These are phyloP conservation scores for Thaumetopoea pityocampa DNA, from an alignment of 1,140 invertebrate genomes.

Conservation along the genomic window DNA sequence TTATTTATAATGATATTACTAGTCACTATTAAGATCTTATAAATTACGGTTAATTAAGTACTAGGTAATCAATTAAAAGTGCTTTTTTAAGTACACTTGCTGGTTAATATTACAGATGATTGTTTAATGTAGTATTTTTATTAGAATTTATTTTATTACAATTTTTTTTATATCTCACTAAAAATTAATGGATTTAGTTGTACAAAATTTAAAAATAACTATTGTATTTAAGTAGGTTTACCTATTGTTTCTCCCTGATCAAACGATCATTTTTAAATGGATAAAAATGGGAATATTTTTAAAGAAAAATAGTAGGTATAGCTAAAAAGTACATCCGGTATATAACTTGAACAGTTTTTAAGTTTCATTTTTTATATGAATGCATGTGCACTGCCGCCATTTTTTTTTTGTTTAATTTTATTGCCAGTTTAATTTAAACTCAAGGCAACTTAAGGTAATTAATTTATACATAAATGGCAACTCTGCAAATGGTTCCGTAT, in stretches of 20 bases:
- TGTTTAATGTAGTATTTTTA: conserved; percentile 4
- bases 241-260: neutral
- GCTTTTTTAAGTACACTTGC: conserved; percentile 15
- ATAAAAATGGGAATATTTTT: conserved; percentile 14
- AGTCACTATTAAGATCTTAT: conserved; percentile 39
- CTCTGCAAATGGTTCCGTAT: too few species aligned
- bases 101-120: conserved; percentile 6
- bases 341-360: neutral
- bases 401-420: too few species aligned
- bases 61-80: conserved; percentile 17
- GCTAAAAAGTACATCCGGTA: neutral
- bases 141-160: conserved; percentile 9
- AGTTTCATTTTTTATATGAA: neutral
- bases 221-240: too few species aligned
- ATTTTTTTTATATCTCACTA: neutral
- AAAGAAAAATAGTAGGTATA: neutral
- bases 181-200: neutral
- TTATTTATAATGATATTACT: conserved; percentile 24
- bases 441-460: too few species aligned
- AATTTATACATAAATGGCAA: too few species aligned
- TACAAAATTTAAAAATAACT: neutral
- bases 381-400: too few species aligned
- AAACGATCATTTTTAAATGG: conserved; percentile 8
- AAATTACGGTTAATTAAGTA: conserved; percentile 34
- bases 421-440: too few species aligned